A percentile compares a stretch with the other conserved stretches of the same genome.
phyloP scores from a whole-genome alignment of 2,888 invertebrate genomes.

The Antheraea assamensis region DNA sequence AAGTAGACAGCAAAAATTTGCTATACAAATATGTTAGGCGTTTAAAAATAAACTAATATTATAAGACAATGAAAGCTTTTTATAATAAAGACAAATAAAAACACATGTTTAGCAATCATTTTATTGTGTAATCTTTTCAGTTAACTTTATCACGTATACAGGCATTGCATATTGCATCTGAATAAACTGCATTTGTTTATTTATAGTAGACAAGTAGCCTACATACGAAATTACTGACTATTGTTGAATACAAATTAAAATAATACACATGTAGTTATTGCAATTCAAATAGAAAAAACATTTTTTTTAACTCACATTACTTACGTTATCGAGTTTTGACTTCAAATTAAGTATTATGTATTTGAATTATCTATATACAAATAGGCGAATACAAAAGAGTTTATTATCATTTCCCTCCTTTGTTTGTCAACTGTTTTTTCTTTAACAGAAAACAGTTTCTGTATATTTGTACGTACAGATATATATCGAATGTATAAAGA shows the following conservation, averaged over 20 bases:
- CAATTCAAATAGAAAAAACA: neutral
- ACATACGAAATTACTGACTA: neutral
- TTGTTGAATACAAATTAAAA: conserved; percentile 1
- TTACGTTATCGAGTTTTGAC: neutral
- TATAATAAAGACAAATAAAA: neutral
- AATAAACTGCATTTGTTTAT: conserved; percentile 3
- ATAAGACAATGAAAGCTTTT: neutral
- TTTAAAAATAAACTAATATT: neutral
- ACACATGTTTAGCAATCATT: neutral
- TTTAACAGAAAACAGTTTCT: no score
- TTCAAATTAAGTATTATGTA: no score
- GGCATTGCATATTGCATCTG: neutral
- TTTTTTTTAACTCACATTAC: neutral
- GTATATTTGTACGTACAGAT: no score
- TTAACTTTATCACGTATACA: neutral
- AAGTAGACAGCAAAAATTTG: neutral
- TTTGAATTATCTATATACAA: no score
- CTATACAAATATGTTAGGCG: neutral
- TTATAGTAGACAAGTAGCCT: conserved; percentile 2
- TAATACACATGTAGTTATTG: neutral
- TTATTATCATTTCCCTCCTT: no score
- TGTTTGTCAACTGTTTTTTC: no score
- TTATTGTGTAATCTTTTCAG: neutral
- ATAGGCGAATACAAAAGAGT: no score
- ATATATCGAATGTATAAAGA: no score